These are phyloP conservation scores for Perizoma flavofasciatum DNA, from an alignment of 2,888 invertebrate species.

Conservation along the genomic window DNA sequence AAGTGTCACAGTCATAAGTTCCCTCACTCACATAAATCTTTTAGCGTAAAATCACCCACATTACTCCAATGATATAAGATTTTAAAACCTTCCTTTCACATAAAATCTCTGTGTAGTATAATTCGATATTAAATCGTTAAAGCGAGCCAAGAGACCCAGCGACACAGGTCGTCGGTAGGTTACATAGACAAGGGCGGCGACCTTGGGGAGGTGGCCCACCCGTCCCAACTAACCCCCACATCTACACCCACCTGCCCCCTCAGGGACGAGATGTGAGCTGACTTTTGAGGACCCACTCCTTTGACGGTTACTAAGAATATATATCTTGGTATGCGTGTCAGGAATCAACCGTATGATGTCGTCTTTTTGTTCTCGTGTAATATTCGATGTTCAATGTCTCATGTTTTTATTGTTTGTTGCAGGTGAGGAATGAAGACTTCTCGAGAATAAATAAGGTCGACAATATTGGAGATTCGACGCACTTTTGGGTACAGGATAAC, in stretches of 20 bases:
- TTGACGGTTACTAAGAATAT: slow-evolving; percentile 53
- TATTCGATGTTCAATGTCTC: slow-evolving; percentile 25
- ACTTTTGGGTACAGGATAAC: background rate
- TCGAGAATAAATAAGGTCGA: slow-evolving; percentile 5
- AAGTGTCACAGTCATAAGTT: slow-evolving; percentile 10
- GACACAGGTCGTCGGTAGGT: slow-evolving; percentile 72
- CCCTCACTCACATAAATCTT: slow-evolving; percentile 15
- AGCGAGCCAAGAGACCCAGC: slow-evolving; percentile 59
- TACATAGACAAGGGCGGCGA: slow-evolving; percentile 77
- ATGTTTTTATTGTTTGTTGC: slow-evolving; percentile 44
- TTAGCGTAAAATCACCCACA: slow-evolving; percentile 10
- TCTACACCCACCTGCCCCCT: slow-evolving; percentile 33
- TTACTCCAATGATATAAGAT: slow-evolving; percentile 20
- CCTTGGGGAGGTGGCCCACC: slow-evolving; percentile 60
- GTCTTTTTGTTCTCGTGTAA: slow-evolving; percentile 22
- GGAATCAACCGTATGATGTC: slow-evolving; percentile 29
- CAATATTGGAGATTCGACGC: too few relatives aligned
- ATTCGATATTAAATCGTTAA: slow-evolving; percentile 67
- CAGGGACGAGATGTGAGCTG: slow-evolving; percentile 68
- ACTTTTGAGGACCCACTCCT: slow-evolving; percentile 68
- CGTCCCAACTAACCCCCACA: slow-evolving; percentile 42
- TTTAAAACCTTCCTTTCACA: slow-evolving; percentile 29
- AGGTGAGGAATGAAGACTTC: slow-evolving; percentile 44
- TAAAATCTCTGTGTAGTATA: slow-evolving; percentile 30
- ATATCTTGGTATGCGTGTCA: slow-evolving; percentile 35